Evolutionary conservation across 2,797 vertebrate genomes (phyloP).

Genomic region (Melanitta fusca): DNA sequence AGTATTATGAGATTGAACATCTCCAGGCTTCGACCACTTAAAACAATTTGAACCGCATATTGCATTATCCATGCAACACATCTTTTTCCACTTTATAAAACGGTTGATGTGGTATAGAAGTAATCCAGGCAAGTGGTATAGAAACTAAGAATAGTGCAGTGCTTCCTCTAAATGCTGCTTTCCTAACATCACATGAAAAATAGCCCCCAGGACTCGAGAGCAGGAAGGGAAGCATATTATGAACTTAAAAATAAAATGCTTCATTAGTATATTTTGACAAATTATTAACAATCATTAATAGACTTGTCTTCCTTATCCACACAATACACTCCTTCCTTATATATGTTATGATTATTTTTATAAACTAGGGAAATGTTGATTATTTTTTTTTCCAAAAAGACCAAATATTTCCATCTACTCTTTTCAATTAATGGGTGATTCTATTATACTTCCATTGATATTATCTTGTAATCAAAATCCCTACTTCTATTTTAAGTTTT

Average conservation of each 20-base stretch:
- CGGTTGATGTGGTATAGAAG: background rate
- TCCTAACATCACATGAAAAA: background rate
- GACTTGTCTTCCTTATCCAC: background rate
- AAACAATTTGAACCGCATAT: background rate
- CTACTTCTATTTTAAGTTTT: slow-evolving; percentile 60
- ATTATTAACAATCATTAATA: background rate
- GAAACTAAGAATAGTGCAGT: background rate
- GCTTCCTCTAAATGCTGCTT: background rate
- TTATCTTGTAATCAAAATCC: slow-evolving; percentile 47
- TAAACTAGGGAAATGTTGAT: background rate
- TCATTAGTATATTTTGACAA: background rate
- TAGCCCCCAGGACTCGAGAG: background rate
- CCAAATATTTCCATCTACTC: background rate
- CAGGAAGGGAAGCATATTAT: background rate
- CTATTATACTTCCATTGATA: slow-evolving; percentile 36
- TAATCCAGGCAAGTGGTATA: background rate
- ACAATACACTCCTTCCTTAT: background rate
- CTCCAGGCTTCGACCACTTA: background rate
- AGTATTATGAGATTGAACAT: background rate
- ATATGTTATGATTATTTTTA: background rate
- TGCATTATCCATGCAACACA: background rate
- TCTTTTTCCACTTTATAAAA: background rate
- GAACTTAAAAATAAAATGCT: background rate
- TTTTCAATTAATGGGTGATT: slow-evolving; percentile 10
- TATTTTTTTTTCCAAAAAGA: background rate